These are phyloP conservation scores for Neosilurus mollespiculum DNA, from an alignment of 2,797 vertebrate genomes.

Conservation along the genomic window DNA sequence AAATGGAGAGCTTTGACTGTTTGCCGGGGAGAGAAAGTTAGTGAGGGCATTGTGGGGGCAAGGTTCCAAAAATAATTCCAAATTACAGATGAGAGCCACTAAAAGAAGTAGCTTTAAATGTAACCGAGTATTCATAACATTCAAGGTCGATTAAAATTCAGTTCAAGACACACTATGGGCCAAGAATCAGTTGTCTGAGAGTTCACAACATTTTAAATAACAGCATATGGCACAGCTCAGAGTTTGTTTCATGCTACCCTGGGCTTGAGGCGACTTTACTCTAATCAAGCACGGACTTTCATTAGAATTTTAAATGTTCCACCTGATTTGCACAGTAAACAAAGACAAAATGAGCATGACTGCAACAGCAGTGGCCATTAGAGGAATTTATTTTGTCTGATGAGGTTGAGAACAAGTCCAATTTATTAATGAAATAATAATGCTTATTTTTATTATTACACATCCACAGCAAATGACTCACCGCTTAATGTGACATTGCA, in stretches of 20 bases:
- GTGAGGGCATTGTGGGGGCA: not conserved
- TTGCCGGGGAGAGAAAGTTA: constrained; percentile 43
- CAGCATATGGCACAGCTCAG: not conserved
- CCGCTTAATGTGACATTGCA: not conserved
- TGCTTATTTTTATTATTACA: constrained; percentile 2
- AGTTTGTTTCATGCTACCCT: not conserved
- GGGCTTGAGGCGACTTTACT: not conserved
- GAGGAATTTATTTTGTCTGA: constrained; percentile 29
- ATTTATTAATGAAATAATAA: constrained; percentile 34
- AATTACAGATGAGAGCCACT: not conserved
- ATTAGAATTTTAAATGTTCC: constrained; percentile 33
- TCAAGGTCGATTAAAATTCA: not conserved
- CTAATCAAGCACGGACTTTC: constrained; percentile 13
- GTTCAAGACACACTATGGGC: not conserved
- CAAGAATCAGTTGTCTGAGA: not conserved
- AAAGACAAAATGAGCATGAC: constrained; percentile 19
- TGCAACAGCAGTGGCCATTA: constrained; percentile 29
- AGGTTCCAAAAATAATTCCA: not conserved
- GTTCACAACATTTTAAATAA: not conserved
- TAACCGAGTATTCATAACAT: not conserved
- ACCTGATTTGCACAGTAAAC: constrained; percentile 30
- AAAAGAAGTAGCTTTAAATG: not conserved
- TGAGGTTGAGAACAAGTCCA: constrained; percentile 9
- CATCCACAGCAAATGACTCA: constrained; percentile 6
- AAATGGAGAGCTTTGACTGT: constrained; percentile 39